Conservation (phyloP, 2,113 vertebrate genomes). For the Cardinalis cardinalis region DNA sequence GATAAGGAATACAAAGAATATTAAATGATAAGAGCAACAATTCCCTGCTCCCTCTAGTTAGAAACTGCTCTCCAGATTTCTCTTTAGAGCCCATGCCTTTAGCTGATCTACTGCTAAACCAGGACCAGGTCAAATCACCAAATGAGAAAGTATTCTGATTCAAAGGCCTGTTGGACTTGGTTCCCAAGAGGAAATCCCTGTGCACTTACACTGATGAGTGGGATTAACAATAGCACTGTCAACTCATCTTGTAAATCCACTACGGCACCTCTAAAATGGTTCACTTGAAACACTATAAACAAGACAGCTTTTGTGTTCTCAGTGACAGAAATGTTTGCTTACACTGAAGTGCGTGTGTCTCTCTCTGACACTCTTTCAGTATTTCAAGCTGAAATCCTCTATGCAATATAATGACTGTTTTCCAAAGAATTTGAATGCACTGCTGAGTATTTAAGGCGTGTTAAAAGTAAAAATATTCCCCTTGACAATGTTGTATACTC, state of each 20-base stretch:
- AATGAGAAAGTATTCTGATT: neutral
- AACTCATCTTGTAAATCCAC: neutral
- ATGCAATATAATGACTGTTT: neutral
- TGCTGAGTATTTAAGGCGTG: neutral
- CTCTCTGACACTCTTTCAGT: accelerated
- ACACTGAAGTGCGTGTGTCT: neutral
- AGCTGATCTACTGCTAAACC: neutral
- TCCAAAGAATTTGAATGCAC: neutral
- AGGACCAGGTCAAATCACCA: neutral
- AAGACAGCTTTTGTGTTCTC: neutral
- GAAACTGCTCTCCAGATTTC: neutral
- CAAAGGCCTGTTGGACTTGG: neutral
- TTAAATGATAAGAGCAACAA: accelerated
- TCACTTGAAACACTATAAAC: neutral
- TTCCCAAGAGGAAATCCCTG: neutral
- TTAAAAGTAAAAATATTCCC: neutral
- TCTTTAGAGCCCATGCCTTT: neutral
- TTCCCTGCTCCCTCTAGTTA: neutral
- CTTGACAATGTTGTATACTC: neutral
- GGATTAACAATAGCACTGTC: neutral
- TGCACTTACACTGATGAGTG: neutral
- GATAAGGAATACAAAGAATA: neutral
- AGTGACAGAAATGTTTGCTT: neutral
- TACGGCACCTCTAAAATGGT: neutral
- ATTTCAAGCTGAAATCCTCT: neutral